Conservation (phyloP, 2,888 invertebrate genomes). For the Cephus rjabovi region DNA sequence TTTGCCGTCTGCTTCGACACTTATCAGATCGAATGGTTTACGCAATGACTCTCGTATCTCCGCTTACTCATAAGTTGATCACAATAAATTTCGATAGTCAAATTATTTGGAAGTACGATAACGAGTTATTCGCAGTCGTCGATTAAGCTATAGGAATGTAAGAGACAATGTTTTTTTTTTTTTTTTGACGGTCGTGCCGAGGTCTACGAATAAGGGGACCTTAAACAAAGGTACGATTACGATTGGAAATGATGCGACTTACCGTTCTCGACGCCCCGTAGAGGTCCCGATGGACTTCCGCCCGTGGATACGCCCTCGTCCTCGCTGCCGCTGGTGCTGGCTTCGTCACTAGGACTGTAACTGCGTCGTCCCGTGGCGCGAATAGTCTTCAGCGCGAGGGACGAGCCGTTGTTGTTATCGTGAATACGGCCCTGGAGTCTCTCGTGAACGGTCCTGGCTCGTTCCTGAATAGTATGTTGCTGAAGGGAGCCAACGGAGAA, state of each 20-base stretch:
- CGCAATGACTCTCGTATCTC: conserved; percentile 1
- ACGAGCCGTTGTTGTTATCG: conserved; percentile 57
- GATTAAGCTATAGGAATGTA: neutral
- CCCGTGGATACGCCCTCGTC: conserved; percentile 64
- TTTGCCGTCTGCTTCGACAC: neutral
- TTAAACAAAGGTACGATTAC: neutral
- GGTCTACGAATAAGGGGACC: neutral
- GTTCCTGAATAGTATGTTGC: conserved; percentile 55
- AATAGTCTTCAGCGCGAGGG: conserved; percentile 44
- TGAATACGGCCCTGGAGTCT: conserved; percentile 46
- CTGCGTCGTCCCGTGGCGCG: conserved; percentile 47
- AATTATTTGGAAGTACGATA: neutral
- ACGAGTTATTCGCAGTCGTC: neutral
- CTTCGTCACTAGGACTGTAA: conserved; percentile 62
- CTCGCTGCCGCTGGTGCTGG: conserved; percentile 56
- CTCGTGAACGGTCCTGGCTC: conserved; percentile 49
- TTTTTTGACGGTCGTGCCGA: neutral
- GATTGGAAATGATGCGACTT: conserved; percentile 30
- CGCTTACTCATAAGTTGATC: neutral
- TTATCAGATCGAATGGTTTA: neutral
- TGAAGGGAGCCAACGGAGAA: conserved; percentile 77
- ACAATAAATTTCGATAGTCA: neutral
- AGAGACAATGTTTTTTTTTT: neutral
- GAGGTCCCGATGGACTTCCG: conserved; percentile 60
- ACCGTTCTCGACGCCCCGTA: conserved; percentile 61